These are phyloP conservation scores for Psettodes erumei DNA, from an alignment of 2,113 vertebrate genomes.

Conservation along the genomic window DNA sequence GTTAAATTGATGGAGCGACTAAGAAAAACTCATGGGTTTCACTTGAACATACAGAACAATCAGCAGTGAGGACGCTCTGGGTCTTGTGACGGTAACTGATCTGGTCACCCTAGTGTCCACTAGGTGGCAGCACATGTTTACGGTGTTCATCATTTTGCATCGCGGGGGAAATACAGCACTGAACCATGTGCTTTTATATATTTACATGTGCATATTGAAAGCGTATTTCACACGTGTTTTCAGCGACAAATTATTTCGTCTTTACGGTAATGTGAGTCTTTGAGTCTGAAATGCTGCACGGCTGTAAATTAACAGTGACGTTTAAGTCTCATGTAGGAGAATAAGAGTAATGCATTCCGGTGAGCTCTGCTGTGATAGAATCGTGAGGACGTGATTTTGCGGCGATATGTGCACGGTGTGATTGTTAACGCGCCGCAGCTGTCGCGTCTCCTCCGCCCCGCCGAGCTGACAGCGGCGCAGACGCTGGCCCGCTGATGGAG, in stretches of 20 bases:
- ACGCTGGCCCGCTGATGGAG: slow-evolving; percentile 17
- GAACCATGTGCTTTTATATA: background rate
- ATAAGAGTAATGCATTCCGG: too few relatives aligned
- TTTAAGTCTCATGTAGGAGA: background rate
- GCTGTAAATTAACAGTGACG: background rate
- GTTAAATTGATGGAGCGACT: background rate
- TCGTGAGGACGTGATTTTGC: background rate
- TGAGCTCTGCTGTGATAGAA: background rate
- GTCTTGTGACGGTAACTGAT: background rate
- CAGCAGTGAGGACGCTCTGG: too few relatives aligned
- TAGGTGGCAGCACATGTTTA: slow-evolving; percentile 62
- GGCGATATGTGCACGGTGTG: background rate
- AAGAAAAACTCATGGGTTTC: background rate
- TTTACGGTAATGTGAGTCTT: background rate
- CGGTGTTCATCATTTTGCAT: background rate
- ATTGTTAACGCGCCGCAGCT: background rate
- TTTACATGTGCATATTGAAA: background rate
- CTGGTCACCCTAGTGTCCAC: background rate
- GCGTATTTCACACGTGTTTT: background rate
- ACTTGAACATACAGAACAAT: background rate
- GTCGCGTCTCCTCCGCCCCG: background rate
- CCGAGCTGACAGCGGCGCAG: slow-evolving; percentile 6
- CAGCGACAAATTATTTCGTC: too few relatives aligned
- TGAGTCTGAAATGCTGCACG: background rate
- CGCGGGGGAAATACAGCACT: background rate